Evolutionary conservation across 35 echinoderm and acorn worm genomes (phyloP).

Genomic region (Patiria miniata): DNA sequence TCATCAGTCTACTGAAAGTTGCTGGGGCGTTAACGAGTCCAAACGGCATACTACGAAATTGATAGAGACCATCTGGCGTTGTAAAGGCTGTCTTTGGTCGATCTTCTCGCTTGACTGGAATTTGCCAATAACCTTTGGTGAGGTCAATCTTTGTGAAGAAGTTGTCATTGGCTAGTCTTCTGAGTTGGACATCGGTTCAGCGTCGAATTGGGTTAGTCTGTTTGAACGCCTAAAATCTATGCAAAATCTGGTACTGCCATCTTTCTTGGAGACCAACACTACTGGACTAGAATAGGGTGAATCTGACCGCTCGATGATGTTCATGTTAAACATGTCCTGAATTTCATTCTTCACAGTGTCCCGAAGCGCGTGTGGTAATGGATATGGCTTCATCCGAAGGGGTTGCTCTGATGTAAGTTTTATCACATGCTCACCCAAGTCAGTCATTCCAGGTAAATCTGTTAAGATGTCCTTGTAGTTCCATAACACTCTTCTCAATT

Average conservation of each 20-base stretch:
- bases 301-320: conserved; percentile 44
- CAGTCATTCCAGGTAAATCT: conserved; percentile 23
- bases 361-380: not conserved
- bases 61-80: conserved; percentile 59
- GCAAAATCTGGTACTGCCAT: conserved; percentile 52
- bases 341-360: conserved; percentile 31
- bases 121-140: conserved; percentile 74
- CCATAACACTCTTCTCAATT: not conserved
- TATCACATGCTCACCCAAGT: conserved; percentile 24
- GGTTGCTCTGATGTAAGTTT: not conserved
- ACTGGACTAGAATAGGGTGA: conserved; percentile 60
- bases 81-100: conserved; percentile 50
- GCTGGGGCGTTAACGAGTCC: conserved; percentile 65
- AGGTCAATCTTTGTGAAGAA: conserved; percentile 66
- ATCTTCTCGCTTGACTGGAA: conserved; percentile 27
- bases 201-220: conserved; percentile 45
- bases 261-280: conserved; percentile 55
- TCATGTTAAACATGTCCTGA: not conserved
- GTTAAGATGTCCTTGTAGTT: conserved; percentile 29
- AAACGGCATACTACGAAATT: conserved; percentile 66
- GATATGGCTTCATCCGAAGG: conserved; percentile 3
- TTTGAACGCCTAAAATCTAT: conserved; percentile 64
- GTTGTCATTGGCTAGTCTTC: conserved; percentile 53
- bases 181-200: conserved; percentile 60
- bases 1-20: conserved; percentile 66